A percentile compares a stretch with the other conserved stretches of the same genome.
These are phyloP conservation scores for Chionoecetes opilio DNA, from an alignment of 1,140 invertebrate species.

Conservation along the genomic window DNA sequence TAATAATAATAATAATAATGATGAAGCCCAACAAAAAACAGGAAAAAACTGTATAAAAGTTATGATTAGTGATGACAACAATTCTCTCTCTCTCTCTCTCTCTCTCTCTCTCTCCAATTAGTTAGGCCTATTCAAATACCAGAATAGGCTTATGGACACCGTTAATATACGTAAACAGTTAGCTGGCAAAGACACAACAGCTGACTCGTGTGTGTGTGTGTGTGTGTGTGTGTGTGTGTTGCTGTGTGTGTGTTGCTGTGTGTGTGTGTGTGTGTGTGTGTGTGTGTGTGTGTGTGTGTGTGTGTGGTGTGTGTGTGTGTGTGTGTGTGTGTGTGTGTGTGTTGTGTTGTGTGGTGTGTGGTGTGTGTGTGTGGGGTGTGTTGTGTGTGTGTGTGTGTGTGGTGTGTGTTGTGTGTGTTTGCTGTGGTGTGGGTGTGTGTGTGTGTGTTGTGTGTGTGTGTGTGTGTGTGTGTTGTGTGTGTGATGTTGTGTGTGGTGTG, in stretches of 20 bases:
- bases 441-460: not conserved
- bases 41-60: too few relatives aligned
- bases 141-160: not conserved
- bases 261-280: conserved; percentile 24
- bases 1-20: too few relatives aligned
- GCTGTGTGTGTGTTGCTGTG: not conserved
- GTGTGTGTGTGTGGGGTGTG: not conserved
- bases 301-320: conserved; percentile 25
- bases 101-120: not conserved
- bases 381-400: not conserved
- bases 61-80: too few relatives aligned
- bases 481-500: not conserved
- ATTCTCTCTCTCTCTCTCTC: conserved; percentile 2
- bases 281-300: conserved; percentile 27
- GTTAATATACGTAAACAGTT: too few relatives aligned
- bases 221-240: not conserved
- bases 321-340: not conserved
- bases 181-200: too few relatives aligned
- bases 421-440: not conserved
- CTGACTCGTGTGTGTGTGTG: conserved; percentile 7
- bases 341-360: not conserved
- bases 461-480: too few relatives aligned
- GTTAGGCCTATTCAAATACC: not conserved
- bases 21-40: too few relatives aligned
- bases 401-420: not conserved